These are phyloP conservation scores for Tachyglossus aculeatus DNA, from an alignment of 2,797 vertebrate species.

Conservation along the genomic window DNA sequence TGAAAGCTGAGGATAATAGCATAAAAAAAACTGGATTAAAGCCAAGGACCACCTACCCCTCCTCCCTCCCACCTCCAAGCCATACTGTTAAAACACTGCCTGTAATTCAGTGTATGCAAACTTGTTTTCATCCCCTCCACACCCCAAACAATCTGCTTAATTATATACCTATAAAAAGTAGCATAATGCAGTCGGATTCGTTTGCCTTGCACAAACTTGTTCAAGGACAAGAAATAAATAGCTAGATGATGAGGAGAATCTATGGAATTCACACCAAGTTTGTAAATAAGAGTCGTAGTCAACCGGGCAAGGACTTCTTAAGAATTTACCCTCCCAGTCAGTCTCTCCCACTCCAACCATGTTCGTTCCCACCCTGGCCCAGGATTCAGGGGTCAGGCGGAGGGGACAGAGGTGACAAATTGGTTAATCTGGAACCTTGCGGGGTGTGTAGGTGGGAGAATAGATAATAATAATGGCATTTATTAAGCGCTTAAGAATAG, in stretches of 20 bases:
- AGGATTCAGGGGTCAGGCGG: neutral
- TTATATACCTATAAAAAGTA: slow-evolving; percentile 31
- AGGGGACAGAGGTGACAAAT: no score
- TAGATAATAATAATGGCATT: no score
- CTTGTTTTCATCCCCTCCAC: slow-evolving; percentile 21
- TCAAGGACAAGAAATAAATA: neutral
- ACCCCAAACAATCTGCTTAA: slow-evolving; percentile 40
- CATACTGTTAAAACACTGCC: slow-evolving; percentile 52
- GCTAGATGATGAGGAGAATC: neutral
- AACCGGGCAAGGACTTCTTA: neutral
- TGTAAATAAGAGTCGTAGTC: neutral
- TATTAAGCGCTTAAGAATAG: no score
- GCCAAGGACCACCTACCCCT: slow-evolving; percentile 43
- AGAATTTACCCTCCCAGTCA: neutral
- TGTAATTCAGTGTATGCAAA: slow-evolving; percentile 58
- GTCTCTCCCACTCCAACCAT: neutral
- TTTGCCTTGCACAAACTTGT: slow-evolving; percentile 4
- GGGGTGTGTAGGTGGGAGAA: neutral
- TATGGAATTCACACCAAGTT: neutral
- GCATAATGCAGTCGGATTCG: slow-evolving; percentile 1
- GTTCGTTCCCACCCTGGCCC: neutral
- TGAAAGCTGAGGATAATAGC: slow-evolving; percentile 72
- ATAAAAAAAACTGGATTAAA: slow-evolving; percentile 45
- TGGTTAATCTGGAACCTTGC: no score
- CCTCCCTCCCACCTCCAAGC: slow-evolving; percentile 13